A percentile compares a stretch with the other conserved stretches of the same genome.
phyloP scores from a whole-genome alignment of 2,113 vertebrate genomes.

The Mirza zaza region DNA sequence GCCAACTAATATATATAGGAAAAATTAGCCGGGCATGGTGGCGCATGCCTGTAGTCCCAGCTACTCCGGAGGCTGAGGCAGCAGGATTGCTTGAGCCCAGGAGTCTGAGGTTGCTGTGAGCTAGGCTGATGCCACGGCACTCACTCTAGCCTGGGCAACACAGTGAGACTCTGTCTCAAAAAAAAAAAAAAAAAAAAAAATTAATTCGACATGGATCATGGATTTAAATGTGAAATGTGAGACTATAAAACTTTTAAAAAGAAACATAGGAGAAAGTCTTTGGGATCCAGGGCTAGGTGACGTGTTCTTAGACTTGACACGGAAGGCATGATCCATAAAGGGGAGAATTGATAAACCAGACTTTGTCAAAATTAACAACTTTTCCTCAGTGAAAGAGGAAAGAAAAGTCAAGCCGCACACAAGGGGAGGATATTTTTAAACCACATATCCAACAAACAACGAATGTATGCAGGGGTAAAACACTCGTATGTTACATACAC shows the following conservation, averaged over 20 bases:
- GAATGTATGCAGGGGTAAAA: neutral
- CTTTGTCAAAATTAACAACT: neutral
- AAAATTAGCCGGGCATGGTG: no score
- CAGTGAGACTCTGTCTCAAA: no score
- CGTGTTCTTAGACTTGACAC: neutral
- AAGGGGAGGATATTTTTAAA: neutral
- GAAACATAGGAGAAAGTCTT: neutral
- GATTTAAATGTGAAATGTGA: neutral
- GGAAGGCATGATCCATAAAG: neutral
- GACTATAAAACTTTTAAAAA: neutral
- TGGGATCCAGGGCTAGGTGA: neutral
- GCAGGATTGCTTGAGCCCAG: no score
- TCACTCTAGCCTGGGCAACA: no score
- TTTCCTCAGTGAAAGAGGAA: neutral
- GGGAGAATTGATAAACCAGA: neutral
- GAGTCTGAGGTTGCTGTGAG: no score
- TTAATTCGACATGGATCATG: neutral
- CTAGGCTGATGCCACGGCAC: no score
- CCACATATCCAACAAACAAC: neutral
- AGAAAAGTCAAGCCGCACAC: neutral
- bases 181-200: no score
- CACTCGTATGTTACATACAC: no score
- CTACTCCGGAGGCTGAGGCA: no score
- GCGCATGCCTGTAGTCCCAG: no score
- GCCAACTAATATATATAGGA: no score